phyloP scores from a whole-genome alignment of 2,113 vertebrate genomes.

The Crocuta crocuta region DNA sequence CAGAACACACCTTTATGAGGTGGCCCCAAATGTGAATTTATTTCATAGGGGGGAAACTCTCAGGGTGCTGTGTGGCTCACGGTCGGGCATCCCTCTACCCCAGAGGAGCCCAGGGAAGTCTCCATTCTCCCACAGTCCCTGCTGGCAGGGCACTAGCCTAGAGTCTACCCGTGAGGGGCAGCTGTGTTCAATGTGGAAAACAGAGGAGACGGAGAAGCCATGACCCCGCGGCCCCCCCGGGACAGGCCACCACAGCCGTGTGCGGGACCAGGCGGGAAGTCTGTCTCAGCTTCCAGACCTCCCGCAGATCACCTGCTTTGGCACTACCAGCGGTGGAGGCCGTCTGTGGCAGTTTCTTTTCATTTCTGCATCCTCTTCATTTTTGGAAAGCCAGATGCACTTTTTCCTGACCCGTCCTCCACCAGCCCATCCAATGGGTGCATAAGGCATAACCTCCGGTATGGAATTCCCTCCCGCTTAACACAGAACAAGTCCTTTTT shows the following conservation, averaged over 20 bases:
- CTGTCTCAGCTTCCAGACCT: neutral
- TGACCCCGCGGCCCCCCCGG: neutral
- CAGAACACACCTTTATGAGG: neutral
- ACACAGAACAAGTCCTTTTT: neutral
- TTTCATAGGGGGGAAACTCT: neutral
- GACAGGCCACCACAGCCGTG: neutral
- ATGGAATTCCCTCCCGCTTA: neutral
- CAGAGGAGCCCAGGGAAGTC: neutral
- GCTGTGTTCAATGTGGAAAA: neutral
- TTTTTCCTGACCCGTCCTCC: neutral
- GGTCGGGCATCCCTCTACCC: neutral
- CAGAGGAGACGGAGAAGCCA: neutral
- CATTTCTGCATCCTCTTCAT: neutral
- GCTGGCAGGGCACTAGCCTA: neutral
- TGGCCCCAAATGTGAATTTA: neutral
- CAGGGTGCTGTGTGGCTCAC: too few relatives aligned
- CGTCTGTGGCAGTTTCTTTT: neutral
- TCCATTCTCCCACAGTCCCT: neutral
- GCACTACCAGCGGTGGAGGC: neutral
- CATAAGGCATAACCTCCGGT: neutral
- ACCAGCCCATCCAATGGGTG: neutral
- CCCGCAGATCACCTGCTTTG: neutral
- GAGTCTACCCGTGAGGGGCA: neutral
- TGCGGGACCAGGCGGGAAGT: neutral
- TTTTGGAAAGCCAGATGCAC: neutral